Percentiles rank a stretch among this genome's conserved stretches.
Conservation (phyloP, 2,888 invertebrate genomes). For the Ectemnius continuus region DNA sequence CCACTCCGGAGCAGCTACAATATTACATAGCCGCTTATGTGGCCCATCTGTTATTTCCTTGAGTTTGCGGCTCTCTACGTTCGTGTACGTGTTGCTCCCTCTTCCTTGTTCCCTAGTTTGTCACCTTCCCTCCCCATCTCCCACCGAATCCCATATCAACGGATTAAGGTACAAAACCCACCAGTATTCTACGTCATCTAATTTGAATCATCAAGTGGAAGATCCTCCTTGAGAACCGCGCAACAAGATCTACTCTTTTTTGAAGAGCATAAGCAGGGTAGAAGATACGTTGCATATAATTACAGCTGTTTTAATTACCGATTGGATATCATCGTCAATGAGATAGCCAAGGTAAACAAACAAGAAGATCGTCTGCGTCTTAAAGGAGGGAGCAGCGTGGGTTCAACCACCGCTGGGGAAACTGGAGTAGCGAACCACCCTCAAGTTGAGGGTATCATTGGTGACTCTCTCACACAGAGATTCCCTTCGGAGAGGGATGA, state of each 20-base stretch:
- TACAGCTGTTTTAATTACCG: constrained; percentile 23
- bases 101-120: no score
- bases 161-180: not conserved
- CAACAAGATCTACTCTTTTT: no score
- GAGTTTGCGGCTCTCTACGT: constrained; percentile 12
- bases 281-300: no score
- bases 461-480: constrained; percentile 1
- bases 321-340: constrained; percentile 47
- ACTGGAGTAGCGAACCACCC: constrained; percentile 36
- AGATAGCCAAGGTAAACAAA: constrained; percentile 34
- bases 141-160: constrained; percentile 35
- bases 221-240: not conserved
- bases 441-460: not conserved
- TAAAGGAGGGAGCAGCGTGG: constrained; percentile 11
- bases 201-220: not conserved
- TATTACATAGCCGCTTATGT: constrained; percentile 56
- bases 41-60: constrained; percentile 53
- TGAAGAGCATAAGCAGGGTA: no score
- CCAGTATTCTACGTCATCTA: no score
- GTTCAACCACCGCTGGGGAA: constrained; percentile 33
- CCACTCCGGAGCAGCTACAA: constrained; percentile 59
- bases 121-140: no score
- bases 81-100: no score
- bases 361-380: constrained; percentile 37
- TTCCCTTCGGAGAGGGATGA: constrained; percentile 23